Conservation (phyloP, 1,140 invertebrate species). For the Patella vulgata region DNA sequence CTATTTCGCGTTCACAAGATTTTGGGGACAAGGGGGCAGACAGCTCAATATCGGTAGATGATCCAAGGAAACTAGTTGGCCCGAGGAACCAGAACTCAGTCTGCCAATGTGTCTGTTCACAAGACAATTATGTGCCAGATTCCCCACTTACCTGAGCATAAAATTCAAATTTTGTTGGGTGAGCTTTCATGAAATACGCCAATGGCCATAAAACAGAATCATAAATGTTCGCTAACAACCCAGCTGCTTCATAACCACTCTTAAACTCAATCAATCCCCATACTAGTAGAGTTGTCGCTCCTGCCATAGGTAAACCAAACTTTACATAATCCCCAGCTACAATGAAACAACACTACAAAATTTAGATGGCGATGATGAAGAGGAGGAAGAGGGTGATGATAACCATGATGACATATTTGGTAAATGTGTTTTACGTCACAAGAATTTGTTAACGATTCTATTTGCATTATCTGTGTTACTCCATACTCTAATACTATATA, state of each 20-base stretch:
- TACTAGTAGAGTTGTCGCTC: slow-evolving; percentile 71
- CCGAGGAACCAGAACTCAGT: too few relatives aligned
- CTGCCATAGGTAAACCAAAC: slow-evolving; percentile 75
- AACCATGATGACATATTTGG: neutral
- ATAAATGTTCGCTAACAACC: slow-evolving; percentile 66
- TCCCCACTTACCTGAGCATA: slow-evolving; percentile 45
- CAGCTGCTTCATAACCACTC: slow-evolving; percentile 66
- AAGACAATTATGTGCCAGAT: too few relatives aligned
- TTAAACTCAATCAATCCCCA: slow-evolving; percentile 72
- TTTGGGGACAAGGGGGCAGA: too few relatives aligned
- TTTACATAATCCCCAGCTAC: slow-evolving; percentile 76
- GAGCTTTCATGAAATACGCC: slow-evolving; percentile 74
- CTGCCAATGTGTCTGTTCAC: too few relatives aligned
- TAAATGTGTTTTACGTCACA: too few relatives aligned
- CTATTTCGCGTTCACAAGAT: too few relatives aligned
- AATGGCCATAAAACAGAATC: slow-evolving; percentile 70
- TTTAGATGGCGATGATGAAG: slow-evolving; percentile 1
- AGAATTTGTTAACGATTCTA: too few relatives aligned
- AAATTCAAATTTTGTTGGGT: slow-evolving; percentile 29
- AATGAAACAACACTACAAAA: neutral
- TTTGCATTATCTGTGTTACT: too few relatives aligned
- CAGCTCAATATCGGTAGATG: too few relatives aligned
- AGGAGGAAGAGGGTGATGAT: neutral
- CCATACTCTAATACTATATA: too few relatives aligned
- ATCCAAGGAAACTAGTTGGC: too few relatives aligned